These are phyloP conservation scores for Astropecten irregularis DNA, from an alignment of 53 echinoderm and acorn worm species.

Conservation along the genomic window DNA sequence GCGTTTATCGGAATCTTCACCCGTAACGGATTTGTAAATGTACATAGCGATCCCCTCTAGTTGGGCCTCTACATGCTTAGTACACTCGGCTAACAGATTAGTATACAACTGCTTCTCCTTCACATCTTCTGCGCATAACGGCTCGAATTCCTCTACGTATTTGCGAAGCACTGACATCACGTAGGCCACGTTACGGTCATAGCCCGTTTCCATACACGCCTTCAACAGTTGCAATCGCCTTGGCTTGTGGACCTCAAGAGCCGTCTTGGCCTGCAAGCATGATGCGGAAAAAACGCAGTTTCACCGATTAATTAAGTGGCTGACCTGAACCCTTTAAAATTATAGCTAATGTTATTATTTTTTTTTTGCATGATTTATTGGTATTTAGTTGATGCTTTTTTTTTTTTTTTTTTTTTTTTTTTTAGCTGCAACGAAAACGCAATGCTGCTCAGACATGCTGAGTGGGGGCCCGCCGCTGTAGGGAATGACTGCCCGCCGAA, in stretches of 20 bases:
- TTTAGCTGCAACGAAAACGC: too few species aligned
- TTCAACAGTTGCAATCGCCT: neutral
- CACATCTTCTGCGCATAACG: neutral
- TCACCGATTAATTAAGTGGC: neutral
- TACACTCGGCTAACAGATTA: neutral
- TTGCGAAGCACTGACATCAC: neutral
- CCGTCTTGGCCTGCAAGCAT: neutral
- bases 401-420: too few species aligned
- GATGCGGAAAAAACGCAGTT: neutral
- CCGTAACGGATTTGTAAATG: neutral
- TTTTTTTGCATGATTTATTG: too few species aligned
- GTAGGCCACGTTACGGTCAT: neutral
- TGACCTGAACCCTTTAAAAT: neutral
- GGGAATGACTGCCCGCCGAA: neutral
- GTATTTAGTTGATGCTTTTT: too few species aligned
- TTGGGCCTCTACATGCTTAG: slow-evolving; percentile 10
- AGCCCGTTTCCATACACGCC: slow-evolving; percentile 2
- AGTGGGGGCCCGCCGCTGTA: neutral
- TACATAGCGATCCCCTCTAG: neutral
- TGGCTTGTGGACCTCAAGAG: slow-evolving; percentile 2
- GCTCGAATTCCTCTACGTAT: neutral
- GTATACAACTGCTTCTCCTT: slow-evolving; percentile 9
- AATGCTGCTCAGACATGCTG: neutral
- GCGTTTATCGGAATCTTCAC: neutral
- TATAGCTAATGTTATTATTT: too few species aligned